Evolutionary conservation across 2,888 invertebrate species (phyloP).

Genomic region (Eupithecia pulchellata): DNA sequence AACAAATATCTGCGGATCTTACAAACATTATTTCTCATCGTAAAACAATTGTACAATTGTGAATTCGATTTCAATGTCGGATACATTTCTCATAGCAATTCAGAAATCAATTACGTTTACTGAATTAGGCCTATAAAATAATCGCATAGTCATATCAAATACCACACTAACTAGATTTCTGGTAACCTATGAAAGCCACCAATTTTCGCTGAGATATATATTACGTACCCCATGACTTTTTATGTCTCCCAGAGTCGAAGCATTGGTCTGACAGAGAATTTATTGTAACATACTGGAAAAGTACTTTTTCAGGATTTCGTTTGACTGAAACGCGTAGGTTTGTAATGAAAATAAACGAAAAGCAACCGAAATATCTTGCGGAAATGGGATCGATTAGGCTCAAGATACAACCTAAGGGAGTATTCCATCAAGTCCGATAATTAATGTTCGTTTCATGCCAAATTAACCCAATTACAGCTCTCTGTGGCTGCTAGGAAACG

Average conservation of each 20-base stretch:
- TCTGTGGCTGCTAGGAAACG: not conserved
- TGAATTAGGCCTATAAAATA: no score
- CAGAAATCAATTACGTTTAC: no score
- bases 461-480: conserved; percentile 7
- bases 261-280: conserved; percentile 40
- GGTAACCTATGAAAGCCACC: no score
- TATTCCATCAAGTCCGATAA: conserved; percentile 6
- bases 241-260: not conserved
- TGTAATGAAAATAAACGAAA: conserved; percentile 6
- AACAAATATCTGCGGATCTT: no score
- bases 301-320: conserved; percentile 16
- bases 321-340: conserved; percentile 3
- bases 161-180: no score
- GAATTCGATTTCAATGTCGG: no score
- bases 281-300: conserved; percentile 14
- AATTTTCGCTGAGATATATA: no score
- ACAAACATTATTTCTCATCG: no score
- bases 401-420: not conserved
- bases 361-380: not conserved
- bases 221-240: not conserved
- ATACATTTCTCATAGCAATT: no score
- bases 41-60: no score
- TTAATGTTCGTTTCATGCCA: conserved; percentile 8
- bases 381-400: not conserved
- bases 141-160: no score